Evolutionary conservation across 2,797 vertebrate species (phyloP).

Genomic region (Babyrousa celebensis): DNA sequence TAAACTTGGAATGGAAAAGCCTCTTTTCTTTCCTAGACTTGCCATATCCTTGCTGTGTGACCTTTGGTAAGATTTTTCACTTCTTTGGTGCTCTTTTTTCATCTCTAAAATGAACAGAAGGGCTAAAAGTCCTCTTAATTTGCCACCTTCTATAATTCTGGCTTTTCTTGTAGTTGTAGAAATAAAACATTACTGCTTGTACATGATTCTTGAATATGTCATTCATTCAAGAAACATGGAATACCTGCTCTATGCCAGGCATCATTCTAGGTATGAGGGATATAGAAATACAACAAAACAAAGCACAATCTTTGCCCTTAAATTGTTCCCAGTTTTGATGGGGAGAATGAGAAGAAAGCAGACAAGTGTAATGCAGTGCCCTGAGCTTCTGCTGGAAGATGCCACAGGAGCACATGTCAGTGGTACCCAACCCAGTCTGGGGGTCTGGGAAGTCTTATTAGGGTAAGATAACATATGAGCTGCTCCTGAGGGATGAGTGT

Average conservation of each 20-base stretch:
- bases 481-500: neutral
- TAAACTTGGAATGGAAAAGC: neutral
- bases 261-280: neutral
- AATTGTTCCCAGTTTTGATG: neutral
- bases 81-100: neutral
- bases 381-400: neutral
- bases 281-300: neutral
- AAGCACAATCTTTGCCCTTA: neutral
- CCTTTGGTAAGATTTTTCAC: neutral
- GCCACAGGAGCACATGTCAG: neutral
- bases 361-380: neutral
- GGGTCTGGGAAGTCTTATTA: neutral
- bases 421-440: neutral
- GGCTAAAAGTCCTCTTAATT: neutral
- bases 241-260: neutral
- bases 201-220: neutral
- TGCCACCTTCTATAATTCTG: neutral
- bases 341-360: constrained; percentile 26
- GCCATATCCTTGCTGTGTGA: neutral
- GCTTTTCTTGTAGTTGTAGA: neutral
- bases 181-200: constrained; percentile 34
- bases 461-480: neutral
- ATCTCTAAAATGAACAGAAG: constrained; percentile 64
- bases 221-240: neutral
- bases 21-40: neutral